phyloP scores from a whole-genome alignment of 2,113 vertebrate genomes.

The Nanorana parkeri region DNA sequence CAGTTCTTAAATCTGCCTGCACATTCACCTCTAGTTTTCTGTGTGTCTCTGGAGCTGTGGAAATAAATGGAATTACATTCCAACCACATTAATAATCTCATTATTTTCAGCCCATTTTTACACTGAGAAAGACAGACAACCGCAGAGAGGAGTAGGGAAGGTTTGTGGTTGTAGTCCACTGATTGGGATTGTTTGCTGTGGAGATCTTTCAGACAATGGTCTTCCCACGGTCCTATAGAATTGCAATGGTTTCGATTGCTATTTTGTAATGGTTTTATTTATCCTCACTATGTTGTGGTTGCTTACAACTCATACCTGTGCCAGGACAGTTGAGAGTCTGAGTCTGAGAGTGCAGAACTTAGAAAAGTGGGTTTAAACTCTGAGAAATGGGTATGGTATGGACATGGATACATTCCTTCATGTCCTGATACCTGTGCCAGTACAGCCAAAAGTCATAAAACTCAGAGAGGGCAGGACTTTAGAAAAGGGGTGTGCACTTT shows the following conservation, averaged over 20 bases:
- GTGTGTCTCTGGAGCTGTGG: neutral
- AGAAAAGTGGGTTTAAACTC: too few relatives aligned
- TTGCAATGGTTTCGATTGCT: neutral
- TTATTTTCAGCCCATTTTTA: neutral
- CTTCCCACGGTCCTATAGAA: neutral
- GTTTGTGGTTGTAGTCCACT: constrained; percentile 2
- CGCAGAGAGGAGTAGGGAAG: neutral
- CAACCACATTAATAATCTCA: constrained; percentile 42
- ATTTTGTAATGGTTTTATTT: neutral
- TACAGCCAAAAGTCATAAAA: too few relatives aligned
- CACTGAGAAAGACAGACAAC: constrained; percentile 16
- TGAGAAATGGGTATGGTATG: too few relatives aligned
- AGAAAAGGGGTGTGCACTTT: too few relatives aligned
- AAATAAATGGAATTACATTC: constrained; percentile 17
- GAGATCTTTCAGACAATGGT: neutral
- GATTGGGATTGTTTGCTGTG: constrained; percentile 13
- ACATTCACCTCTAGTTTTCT: neutral
- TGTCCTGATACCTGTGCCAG: too few relatives aligned
- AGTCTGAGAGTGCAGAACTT: too few relatives aligned
- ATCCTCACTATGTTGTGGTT: neutral
- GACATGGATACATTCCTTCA: too few relatives aligned
- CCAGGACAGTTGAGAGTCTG: too few relatives aligned
- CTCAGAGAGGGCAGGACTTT: too few relatives aligned
- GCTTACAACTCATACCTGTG: neutral
- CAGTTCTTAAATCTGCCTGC: neutral